Evolutionary conservation across 2,113 vertebrate genomes (phyloP).

Genomic region (Lates calcarifer): DNA sequence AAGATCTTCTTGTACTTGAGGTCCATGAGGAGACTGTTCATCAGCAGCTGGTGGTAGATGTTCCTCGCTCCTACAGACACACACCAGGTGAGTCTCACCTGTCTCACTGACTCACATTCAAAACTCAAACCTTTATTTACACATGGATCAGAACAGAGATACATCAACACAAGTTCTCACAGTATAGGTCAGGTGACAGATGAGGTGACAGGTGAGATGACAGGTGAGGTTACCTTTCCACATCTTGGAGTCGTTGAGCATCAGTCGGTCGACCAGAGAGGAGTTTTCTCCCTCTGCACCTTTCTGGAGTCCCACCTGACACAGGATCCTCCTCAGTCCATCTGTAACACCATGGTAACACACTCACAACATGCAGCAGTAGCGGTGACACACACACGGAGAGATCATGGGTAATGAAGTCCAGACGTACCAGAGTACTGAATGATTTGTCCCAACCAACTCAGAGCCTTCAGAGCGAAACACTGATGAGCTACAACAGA

Average conservation of each 20-base stretch:
- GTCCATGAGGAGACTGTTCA: constrained; percentile 99
- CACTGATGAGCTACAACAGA: constrained; percentile 97
- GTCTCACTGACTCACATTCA: neutral
- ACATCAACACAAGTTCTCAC: too few species aligned
- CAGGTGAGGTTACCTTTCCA: constrained; percentile 95
- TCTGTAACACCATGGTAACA: constrained; percentile 80
- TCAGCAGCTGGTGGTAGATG: constrained; percentile 97
- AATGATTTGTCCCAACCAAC: constrained; percentile 94
- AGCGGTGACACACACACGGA: too few species aligned
- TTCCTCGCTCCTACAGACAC: constrained; percentile 90
- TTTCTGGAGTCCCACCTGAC: constrained; percentile 94
- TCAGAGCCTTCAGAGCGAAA: constrained; percentile 93
- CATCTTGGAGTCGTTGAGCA: constrained; percentile 97
- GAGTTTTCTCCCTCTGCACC: constrained; percentile 92
- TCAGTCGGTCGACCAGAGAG: constrained; percentile 93
- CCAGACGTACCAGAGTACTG: constrained; percentile 91
- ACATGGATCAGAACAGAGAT: too few species aligned
- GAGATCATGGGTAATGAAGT: constrained; percentile 13
- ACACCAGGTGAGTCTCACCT: neutral
- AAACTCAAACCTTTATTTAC: too few species aligned
- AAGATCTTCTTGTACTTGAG: constrained; percentile 98
- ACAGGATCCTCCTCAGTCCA: constrained; percentile 93
- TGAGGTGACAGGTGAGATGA: too few species aligned
- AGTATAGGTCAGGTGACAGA: too few species aligned
- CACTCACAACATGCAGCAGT: neutral